These are phyloP conservation scores for Eriocheir sinensis DNA, from an alignment of 1,140 invertebrate species.

Conservation along the genomic window DNA sequence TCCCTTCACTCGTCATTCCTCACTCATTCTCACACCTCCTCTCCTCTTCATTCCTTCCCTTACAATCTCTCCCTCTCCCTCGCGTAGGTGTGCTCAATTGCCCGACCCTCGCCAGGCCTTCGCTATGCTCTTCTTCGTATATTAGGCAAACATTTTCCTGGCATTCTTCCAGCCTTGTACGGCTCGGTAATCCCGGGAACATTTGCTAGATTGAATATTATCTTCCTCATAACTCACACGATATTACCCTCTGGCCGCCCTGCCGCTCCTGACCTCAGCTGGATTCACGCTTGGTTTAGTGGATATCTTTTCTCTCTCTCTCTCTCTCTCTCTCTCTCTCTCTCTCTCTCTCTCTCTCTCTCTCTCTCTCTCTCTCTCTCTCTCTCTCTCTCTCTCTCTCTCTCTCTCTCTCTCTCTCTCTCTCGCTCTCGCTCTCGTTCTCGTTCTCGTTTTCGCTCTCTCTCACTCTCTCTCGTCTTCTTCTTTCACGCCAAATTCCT, in stretches of 20 bases:
- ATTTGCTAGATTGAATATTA: not conserved
- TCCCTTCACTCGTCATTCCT: too few species aligned
- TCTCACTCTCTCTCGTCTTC: conserved; percentile 29
- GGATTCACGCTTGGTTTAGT: not conserved
- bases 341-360: too few species aligned
- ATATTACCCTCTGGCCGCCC: conserved; percentile 10
- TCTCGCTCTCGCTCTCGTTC: not conserved
- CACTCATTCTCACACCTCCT: too few species aligned
- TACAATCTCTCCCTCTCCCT: not conserved
- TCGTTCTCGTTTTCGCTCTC: not conserved
- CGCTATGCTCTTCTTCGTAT: not conserved
- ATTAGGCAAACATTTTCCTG: conserved; percentile 16
- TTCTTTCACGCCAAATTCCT: conserved; percentile 30
- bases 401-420: not conserved
- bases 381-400: conserved; percentile 30
- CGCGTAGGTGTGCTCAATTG: not conserved
- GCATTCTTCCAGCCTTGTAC: not conserved
- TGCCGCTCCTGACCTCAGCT: not conserved
- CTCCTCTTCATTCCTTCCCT: too few species aligned
- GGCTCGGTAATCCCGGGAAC: not conserved
- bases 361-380: conserved; percentile 23
- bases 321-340: too few species aligned
- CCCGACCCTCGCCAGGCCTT: too few species aligned
- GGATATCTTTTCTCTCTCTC: not conserved
- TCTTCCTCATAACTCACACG: not conserved